phyloP scores from a whole-genome alignment of 2,888 invertebrate species.

The Hirtodrosophila trivittata region DNA sequence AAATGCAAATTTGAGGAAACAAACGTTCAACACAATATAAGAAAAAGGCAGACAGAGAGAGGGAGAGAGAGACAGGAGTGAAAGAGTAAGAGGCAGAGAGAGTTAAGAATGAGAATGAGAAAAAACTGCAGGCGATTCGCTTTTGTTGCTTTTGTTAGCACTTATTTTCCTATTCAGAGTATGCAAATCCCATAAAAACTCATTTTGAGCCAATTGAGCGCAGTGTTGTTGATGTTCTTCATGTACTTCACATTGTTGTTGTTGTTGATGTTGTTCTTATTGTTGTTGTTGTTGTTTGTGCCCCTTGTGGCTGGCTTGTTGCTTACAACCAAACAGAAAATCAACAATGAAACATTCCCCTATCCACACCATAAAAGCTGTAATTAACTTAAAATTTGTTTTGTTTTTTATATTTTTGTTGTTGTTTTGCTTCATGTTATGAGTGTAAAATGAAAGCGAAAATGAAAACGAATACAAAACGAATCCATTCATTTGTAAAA shows the following conservation, averaged over 20 bases:
- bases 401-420: conserved; percentile 36
- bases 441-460: conserved; percentile 17
- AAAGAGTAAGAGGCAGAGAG: conserved; percentile 1
- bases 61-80: not conserved
- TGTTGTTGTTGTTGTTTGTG: conserved; percentile 14
- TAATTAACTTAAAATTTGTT: conserved; percentile 68
- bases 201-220: conserved; percentile 74
- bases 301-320: conserved; percentile 14
- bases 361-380: conserved; percentile 22
- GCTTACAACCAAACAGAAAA: conserved; percentile 44
- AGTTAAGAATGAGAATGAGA: conserved; percentile 5
- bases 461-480: conserved; percentile 34
- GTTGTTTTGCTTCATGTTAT: conserved; percentile 1
- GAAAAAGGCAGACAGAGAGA: conserved; percentile 1
- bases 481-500: conserved; percentile 69
- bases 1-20: conserved; percentile 51
- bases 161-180: conserved; percentile 62
- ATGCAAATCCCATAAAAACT: conserved; percentile 79
- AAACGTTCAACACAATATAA: conserved; percentile 31
- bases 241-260: conserved; percentile 16
- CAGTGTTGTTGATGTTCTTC: conserved; percentile 43
- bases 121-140: conserved; percentile 37
- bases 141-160: conserved; percentile 52
- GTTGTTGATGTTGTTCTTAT: conserved; percentile 16
- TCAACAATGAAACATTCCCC: conserved; percentile 43